phyloP scores from a whole-genome alignment of 2,888 invertebrate genomes.

The Meloe dianella region DNA sequence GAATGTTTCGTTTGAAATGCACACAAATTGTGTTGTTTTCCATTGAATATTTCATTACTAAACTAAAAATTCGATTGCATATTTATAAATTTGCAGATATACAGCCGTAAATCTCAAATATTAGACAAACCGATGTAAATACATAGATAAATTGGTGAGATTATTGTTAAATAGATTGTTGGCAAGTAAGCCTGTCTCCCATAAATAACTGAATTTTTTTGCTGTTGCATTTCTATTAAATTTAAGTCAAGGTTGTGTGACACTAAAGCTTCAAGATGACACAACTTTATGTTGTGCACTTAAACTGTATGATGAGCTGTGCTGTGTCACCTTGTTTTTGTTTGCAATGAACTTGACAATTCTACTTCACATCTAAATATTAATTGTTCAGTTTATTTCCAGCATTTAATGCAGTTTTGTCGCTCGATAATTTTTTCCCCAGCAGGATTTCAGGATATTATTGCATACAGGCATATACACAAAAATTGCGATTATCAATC shows the following conservation, averaged over 20 bases:
- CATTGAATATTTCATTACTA: too few relatives aligned
- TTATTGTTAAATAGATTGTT: not conserved
- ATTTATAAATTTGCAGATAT: too few relatives aligned
- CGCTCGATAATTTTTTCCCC: not conserved
- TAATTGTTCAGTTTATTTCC: not conserved
- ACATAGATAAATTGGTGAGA: not conserved
- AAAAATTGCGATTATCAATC: not conserved
- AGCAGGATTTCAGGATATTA: not conserved
- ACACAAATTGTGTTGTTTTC: too few relatives aligned
- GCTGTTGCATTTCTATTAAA: not conserved
- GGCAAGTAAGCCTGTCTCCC: not conserved
- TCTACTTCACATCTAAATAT: not conserved
- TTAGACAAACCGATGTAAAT: too few relatives aligned
- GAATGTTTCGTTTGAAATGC: too few relatives aligned
- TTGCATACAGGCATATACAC: not conserved
- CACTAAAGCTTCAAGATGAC: not conserved
- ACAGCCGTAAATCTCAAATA: too few relatives aligned
- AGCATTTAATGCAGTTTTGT: not conserved
- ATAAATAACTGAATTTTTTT: not conserved
- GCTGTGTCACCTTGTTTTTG: not conserved
- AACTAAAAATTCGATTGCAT: too few relatives aligned
- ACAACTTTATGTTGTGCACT: not conserved
- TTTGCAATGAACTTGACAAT: not conserved
- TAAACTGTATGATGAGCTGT: not conserved
- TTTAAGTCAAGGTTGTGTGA: not conserved